Evolutionary conservation across 2,113 vertebrate species (phyloP).

Genomic region (Puntigrus tetrazona): DNA sequence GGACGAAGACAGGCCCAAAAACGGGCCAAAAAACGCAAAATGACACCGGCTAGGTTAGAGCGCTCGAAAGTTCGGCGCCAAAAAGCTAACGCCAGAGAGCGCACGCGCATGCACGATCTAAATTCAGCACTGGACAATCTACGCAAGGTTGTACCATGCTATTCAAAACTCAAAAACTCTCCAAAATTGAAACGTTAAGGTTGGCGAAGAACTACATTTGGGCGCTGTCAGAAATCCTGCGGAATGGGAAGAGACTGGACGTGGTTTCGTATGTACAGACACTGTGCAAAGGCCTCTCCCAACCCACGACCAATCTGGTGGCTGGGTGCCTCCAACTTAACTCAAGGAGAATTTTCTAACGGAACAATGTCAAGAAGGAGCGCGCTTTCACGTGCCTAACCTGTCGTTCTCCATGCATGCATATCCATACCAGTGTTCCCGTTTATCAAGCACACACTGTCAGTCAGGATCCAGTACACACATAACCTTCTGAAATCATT

Average conservation of each 20-base stretch:
- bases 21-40: slow-evolving; percentile 98
- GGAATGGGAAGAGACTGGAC: slow-evolving; percentile 94
- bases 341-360: slow-evolving; percentile 95
- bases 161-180: slow-evolving; percentile 97
- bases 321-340: slow-evolving; percentile 95
- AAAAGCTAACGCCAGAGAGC: slow-evolving; percentile 94
- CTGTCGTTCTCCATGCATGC: slow-evolving; percentile 91
- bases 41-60: slow-evolving; percentile 90
- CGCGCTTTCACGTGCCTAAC: slow-evolving; percentile 86
- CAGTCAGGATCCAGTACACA: slow-evolving; percentile 81
- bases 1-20: slow-evolving; percentile 87
- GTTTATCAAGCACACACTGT: slow-evolving; percentile 88
- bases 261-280: slow-evolving; percentile 96
- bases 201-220: slow-evolving; percentile 98
- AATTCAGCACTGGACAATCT: slow-evolving; percentile 98
- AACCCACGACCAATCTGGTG: slow-evolving; percentile 93
- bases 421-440: slow-evolving; percentile 88
- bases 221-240: slow-evolving; percentile 95
- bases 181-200: slow-evolving; percentile 96
- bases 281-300: slow-evolving; percentile 91
- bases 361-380: slow-evolving; percentile 86
- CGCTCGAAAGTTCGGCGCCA: slow-evolving; percentile 91
- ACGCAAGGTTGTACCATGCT: slow-evolving; percentile 97
- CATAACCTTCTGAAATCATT: slow-evolving; percentile 83
- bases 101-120: slow-evolving; percentile 97